Percentiles rank a stretch among this genome's conserved stretches.
These are phyloP conservation scores for Tromatobia lineatoria DNA, from an alignment of 2,888 invertebrate species.

Conservation along the genomic window DNA sequence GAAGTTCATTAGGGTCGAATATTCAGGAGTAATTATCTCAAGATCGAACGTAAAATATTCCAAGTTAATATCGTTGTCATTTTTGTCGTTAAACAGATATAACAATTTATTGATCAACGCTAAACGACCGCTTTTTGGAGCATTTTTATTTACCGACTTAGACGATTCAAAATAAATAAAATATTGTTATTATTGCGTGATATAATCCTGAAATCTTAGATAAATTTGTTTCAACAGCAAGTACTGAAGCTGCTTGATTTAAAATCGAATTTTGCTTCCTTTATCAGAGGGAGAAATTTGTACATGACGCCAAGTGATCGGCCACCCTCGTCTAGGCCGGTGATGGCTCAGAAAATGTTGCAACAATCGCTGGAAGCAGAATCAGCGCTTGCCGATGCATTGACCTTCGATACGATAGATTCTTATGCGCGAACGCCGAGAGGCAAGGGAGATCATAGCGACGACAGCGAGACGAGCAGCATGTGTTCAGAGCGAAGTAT, in stretches of 20 bases:
- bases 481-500: slow-evolving; percentile 97
- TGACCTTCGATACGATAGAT: slow-evolving; percentile 85
- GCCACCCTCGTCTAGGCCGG: slow-evolving; percentile 87
- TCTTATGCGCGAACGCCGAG: slow-evolving; percentile 80
- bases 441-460: slow-evolving; percentile 89
- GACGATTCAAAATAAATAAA: no score
- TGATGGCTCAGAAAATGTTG: slow-evolving; percentile 93
- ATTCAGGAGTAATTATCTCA: no score
- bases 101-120: no score
- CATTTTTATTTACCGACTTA: no score
- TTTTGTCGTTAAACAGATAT: no score
- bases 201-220: neutral
- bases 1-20: neutral
- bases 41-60: no score
- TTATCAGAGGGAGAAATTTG: slow-evolving; percentile 79
- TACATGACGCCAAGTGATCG: slow-evolving; percentile 86
- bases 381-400: slow-evolving; percentile 91
- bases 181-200: no score
- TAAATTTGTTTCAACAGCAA: slow-evolving; percentile 25
- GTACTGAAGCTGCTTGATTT: no score
- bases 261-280: no score
- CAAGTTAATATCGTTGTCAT: no score
- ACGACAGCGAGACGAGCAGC: slow-evolving; percentile 97
- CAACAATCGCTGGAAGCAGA: slow-evolving; percentile 96
- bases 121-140: no score